Evolutionary conservation across 1,140 invertebrate species (phyloP).

Genomic region (Neodiprion pinetum): DNA sequence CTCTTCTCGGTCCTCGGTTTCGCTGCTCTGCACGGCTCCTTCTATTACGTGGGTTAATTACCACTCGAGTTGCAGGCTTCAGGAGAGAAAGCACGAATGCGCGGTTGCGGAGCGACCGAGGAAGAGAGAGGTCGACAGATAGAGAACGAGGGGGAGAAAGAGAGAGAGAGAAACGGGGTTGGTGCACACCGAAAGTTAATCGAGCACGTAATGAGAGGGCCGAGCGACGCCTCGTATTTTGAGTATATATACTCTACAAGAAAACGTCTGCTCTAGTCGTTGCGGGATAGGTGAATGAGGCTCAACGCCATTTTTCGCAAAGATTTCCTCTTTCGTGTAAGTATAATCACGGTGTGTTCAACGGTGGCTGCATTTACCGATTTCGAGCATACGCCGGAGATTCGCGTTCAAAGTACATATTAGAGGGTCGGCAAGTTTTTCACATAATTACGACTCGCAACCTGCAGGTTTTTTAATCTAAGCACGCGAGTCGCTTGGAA

Average conservation of each 20-base stretch:
- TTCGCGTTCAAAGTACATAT: too few relatives aligned
- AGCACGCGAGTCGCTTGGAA: too few relatives aligned
- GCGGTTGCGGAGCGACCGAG: neutral
- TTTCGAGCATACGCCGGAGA: too few relatives aligned
- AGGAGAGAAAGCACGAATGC: neutral
- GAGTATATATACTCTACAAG: neutral
- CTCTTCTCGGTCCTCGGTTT: too few relatives aligned
- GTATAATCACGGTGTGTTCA: too few relatives aligned
- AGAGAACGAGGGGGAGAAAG: neutral
- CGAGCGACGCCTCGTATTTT: conserved; percentile 34
- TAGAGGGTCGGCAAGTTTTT: neutral
- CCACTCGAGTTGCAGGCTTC: neutral
- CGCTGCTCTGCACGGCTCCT: too few relatives aligned
- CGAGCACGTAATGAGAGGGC: conserved; percentile 41
- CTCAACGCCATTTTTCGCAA: too few relatives aligned
- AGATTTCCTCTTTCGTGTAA: too few relatives aligned
- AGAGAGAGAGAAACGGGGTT: neutral
- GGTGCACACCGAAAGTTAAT: conserved; percentile 35
- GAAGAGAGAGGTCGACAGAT: neutral
- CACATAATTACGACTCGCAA: neutral
- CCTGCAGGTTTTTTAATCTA: too few relatives aligned
- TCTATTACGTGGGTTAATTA: neutral
- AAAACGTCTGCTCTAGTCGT: too few relatives aligned
- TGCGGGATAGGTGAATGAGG: too few relatives aligned
- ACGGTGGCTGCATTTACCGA: too few relatives aligned